Evolutionary conservation across 1,140 invertebrate genomes (phyloP).

Genomic region (Hormaphis cornu): DNA sequence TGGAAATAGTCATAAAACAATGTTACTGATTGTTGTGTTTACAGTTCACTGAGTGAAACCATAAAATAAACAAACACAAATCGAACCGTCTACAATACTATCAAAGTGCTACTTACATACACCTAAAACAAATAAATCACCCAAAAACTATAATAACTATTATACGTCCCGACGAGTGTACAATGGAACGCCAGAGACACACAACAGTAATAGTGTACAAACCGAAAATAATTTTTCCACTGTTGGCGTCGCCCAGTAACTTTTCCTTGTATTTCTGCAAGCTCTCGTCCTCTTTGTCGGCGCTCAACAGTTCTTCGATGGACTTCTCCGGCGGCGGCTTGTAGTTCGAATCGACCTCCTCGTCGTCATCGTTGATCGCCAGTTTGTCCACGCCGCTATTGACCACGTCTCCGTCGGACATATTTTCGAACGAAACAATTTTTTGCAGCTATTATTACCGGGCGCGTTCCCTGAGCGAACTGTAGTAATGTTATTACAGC

Average conservation of each 20-base stretch:
- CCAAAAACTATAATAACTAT: too few species aligned
- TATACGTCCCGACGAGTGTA: too few species aligned
- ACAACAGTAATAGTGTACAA: neutral
- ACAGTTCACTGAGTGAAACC: too few species aligned
- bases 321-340: slow-evolving; percentile 90
- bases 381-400: slow-evolving; percentile 8
- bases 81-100: too few species aligned
- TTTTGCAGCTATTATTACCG: neutral
- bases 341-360: slow-evolving; percentile 69
- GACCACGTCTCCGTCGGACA: slow-evolving; percentile 6
- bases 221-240: slow-evolving; percentile 68
- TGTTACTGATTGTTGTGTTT: too few species aligned
- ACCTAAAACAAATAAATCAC: too few species aligned
- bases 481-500: too few species aligned
- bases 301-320: slow-evolving; percentile 82
- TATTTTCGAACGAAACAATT: neutral
- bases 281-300: slow-evolving; percentile 94
- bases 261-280: slow-evolving; percentile 91
- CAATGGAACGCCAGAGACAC: too few species aligned
- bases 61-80: too few species aligned
- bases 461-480: too few species aligned
- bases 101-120: too few species aligned
- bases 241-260: slow-evolving; percentile 75
- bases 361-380: slow-evolving; percentile 24
- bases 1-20: too few species aligned